Percentiles rank a stretch among this genome's conserved stretches.
These are phyloP conservation scores for Temnothorax longispinosus DNA, from an alignment of 1,140 invertebrate species.

Conservation along the genomic window DNA sequence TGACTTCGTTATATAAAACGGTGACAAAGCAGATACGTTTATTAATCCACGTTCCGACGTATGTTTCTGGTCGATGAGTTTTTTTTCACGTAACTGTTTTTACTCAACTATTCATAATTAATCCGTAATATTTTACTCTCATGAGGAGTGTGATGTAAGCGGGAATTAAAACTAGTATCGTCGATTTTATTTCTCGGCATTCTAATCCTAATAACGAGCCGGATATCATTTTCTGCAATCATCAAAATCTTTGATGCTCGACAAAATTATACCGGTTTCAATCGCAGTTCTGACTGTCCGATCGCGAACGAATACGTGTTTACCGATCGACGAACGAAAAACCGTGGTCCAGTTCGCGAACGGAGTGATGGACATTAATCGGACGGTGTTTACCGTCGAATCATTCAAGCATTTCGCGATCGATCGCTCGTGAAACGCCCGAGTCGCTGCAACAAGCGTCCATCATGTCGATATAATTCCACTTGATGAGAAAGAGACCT, in stretches of 20 bases:
- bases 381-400: slow-evolving; percentile 70
- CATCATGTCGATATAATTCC: slow-evolving; percentile 64
- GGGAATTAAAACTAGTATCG: neutral
- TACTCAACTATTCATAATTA: neutral
- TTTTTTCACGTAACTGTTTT: neutral
- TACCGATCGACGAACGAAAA: slow-evolving; percentile 25
- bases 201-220: neutral
- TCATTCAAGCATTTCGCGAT: slow-evolving; percentile 73
- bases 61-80: slow-evolving; percentile 5
- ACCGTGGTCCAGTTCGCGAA: neutral
- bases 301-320: neutral
- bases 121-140: neutral
- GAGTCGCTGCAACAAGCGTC: slow-evolving; percentile 61
- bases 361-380: slow-evolving; percentile 53
- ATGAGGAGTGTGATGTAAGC: neutral
- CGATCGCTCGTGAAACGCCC: slow-evolving; percentile 69
- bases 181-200: neutral
- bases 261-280: neutral
- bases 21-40: slow-evolving; percentile 7
- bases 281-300: neutral
- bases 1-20: slow-evolving; percentile 30
- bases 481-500: slow-evolving; percentile 59
- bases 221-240: neutral
- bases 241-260: neutral
- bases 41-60: slow-evolving; percentile 57